Percentiles rank a stretch among this genome's conserved stretches.
These are phyloP conservation scores for Ictidomys tridecemlineatus DNA, from an alignment of 2,113 vertebrate species.

Conservation along the genomic window DNA sequence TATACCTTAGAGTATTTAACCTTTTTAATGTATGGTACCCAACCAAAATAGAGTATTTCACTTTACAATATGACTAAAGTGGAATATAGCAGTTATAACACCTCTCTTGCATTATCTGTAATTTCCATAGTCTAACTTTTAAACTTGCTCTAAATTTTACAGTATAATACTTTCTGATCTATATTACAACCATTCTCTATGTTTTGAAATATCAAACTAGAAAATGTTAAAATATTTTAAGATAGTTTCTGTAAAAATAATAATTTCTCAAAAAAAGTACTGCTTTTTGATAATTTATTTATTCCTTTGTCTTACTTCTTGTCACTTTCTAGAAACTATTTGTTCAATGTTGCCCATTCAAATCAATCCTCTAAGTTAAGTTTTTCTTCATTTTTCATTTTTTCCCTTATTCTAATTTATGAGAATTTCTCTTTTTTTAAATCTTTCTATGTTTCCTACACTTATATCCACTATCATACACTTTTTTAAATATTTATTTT, in stretches of 20 bases:
- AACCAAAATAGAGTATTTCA: background rate
- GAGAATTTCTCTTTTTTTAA: background rate
- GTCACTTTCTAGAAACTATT: background rate
- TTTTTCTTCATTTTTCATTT: background rate
- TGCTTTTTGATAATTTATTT: background rate
- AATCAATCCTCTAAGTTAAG: background rate
- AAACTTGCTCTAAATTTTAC: background rate
- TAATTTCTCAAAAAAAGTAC: background rate
- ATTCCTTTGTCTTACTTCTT: background rate
- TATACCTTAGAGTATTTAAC: background rate
- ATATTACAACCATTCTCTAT: background rate
- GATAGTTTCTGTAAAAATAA: background rate
- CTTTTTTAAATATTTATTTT: no score
- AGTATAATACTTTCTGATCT: background rate
- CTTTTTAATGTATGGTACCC: background rate
- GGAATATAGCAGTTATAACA: background rate
- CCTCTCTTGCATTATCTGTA: background rate
- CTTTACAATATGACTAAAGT: background rate
- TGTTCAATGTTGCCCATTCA: background rate
- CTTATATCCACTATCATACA: background rate
- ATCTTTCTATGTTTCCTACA: background rate
- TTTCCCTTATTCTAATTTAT: background rate
- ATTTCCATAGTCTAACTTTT: background rate
- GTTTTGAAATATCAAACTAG: background rate
- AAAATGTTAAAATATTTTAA: conserved; percentile 8